These are phyloP conservation scores for Ptychochromis oligacanthus DNA, from an alignment of 2,113 vertebrate species.

Conservation along the genomic window DNA sequence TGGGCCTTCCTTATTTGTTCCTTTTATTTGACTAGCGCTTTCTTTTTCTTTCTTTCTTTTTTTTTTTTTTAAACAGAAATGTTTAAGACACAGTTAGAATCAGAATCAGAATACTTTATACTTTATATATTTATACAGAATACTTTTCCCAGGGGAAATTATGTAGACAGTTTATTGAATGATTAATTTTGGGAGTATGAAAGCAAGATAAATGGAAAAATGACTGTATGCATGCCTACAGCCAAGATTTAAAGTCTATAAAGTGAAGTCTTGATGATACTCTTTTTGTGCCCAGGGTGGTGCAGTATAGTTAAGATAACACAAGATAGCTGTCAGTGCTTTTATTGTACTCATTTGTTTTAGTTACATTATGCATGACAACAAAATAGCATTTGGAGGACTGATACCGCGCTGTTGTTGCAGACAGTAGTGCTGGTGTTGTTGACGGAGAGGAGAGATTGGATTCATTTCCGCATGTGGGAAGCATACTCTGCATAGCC, in stretches of 20 bases:
- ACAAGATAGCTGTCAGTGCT: background rate
- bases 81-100: background rate
- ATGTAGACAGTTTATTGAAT: background rate
- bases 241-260: background rate
- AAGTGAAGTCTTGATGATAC: constrained; percentile 1
- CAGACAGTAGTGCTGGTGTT: constrained; percentile 25
- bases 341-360: constrained; percentile 11
- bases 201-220: background rate
- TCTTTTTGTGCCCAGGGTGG: background rate
- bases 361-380: constrained; percentile 23
- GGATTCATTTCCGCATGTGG: constrained; percentile 57
- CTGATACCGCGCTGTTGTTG: constrained; percentile 13
- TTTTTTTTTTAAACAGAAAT: background rate
- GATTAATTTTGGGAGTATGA: background rate
- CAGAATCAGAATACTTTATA: no score
- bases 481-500: constrained; percentile 54
- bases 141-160: no score
- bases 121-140: no score
- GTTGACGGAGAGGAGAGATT: constrained; percentile 32
- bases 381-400: background rate
- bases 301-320: background rate
- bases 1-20: no score
- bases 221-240: background rate
- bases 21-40: no score
- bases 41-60: no score